Conservation (phyloP, 2,797 vertebrate species). For the Intellagama lesueurii region DNA sequence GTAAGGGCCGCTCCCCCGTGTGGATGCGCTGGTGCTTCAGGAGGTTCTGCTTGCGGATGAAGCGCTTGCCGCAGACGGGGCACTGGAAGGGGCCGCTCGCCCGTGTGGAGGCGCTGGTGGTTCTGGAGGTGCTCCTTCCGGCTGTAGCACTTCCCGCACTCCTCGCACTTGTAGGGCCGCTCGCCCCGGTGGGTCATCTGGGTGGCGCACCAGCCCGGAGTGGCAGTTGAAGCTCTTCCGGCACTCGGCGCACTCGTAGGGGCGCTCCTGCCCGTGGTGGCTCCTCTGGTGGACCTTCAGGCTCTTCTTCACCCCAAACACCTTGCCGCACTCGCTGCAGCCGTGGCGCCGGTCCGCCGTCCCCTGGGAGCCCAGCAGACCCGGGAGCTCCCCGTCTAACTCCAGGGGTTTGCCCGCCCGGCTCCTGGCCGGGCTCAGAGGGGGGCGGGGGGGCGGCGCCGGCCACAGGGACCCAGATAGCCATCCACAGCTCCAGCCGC, state of each 20-base stretch:
- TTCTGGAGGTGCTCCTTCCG: slow-evolving; percentile 82
- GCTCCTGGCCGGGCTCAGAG: slow-evolving; percentile 44
- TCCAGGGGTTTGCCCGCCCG: slow-evolving; percentile 59
- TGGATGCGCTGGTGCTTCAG: slow-evolving; percentile 83
- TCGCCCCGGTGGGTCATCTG: slow-evolving; percentile 82
- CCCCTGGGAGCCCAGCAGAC: slow-evolving; percentile 27
- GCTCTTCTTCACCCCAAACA: slow-evolving; percentile 80
- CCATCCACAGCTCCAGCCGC: neutral
- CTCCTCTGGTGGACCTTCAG: slow-evolving; percentile 80
- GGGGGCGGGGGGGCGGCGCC: neutral
- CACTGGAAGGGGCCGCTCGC: slow-evolving; percentile 80
- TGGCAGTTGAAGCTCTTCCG: slow-evolving; percentile 82
- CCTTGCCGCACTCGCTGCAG: slow-evolving; percentile 76
- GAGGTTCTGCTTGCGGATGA: slow-evolving; percentile 83
- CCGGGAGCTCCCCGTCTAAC: slow-evolving; percentile 25
- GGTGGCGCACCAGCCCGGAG: slow-evolving; percentile 80
- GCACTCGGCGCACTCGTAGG: slow-evolving; percentile 78
- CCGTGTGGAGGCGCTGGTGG: slow-evolving; percentile 81
- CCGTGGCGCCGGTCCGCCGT: slow-evolving; percentile 56
- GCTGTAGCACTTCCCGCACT: slow-evolving; percentile 82
- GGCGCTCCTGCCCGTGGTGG: slow-evolving; percentile 80
- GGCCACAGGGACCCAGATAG: slow-evolving; percentile 62
- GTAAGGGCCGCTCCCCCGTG: slow-evolving; percentile 81
- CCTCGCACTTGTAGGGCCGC: slow-evolving; percentile 78
- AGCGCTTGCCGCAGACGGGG: slow-evolving; percentile 80